phyloP scores from a whole-genome alignment of 1,140 invertebrate genomes.

The Sinella curviseta region DNA sequence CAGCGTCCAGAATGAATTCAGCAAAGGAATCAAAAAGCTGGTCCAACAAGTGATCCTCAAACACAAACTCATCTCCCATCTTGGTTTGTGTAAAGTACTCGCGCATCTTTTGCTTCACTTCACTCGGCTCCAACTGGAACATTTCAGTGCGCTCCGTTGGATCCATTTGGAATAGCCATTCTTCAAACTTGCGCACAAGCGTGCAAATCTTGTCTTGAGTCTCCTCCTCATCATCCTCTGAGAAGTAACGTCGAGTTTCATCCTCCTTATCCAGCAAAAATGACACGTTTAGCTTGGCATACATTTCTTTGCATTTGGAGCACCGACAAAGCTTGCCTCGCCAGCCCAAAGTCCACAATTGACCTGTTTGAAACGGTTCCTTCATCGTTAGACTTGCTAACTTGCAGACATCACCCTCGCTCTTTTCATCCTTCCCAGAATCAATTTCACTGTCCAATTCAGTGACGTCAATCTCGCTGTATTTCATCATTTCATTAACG shows the following conservation, averaged over 20 bases:
- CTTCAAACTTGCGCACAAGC: not conserved
- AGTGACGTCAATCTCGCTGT: not conserved
- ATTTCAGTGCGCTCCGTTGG: not conserved
- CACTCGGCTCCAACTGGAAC: not conserved
- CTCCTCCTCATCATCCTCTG: not conserved
- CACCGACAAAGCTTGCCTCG: not conserved
- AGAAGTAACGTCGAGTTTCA: not conserved
- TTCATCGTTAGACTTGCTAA: not conserved
- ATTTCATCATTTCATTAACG: not conserved
- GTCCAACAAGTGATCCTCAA: not conserved
- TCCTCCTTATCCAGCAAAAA: slow-evolving; percentile 12
- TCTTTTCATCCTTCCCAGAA: too few relatives aligned
- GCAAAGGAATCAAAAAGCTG: not conserved
- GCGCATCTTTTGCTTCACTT: not conserved
- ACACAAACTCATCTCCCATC: not conserved
- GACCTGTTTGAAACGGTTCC: not conserved
- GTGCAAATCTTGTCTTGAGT: not conserved
- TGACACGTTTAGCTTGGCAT: not conserved
- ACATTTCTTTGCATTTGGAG: slow-evolving; percentile 4
- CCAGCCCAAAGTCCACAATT: not conserved
- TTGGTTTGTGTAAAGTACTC: not conserved
- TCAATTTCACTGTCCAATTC: not conserved
- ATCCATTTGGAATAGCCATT: not conserved
- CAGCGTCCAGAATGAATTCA: not conserved
- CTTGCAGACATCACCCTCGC: too few relatives aligned